Evolutionary conservation across 2,888 invertebrate species (phyloP), one percentile per base, ranked within the genome.

Genomic region (Amaurobius ferox): DNA sequence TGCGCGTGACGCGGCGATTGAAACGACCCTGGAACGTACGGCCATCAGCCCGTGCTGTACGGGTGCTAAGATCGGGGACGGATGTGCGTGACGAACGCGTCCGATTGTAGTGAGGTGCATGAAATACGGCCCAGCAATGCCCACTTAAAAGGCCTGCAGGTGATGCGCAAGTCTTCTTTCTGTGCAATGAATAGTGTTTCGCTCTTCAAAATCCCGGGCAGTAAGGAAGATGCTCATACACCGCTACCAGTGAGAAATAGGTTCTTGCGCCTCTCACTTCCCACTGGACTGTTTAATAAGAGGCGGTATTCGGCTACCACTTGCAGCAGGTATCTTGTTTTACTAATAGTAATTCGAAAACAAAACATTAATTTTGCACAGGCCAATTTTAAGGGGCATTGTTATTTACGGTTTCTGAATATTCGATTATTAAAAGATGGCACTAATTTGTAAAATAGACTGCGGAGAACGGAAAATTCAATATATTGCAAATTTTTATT

Each of bases 251-350:
- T 40, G 9, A 26, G 55, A 48, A 68, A 29, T 11, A 66, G 74
- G 9, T 29, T 74, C 3, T 28, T 61, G 26, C 44, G 66, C n/a
- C 40, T 61, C 13, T 29, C 48, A 16, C 40, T 62, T 2, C 68
- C 74, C 1, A 26, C 29, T n/a, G 32, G 61, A 23, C 28, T 66
- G 7, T 67, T 74, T 19, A 55, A 16, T 6, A 67, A 44, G 30
- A 28, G 80, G 61, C 55, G 80, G 16, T 80, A 70, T 26, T 80
- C 80, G 40, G 80, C 80, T 0, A 55, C 80, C n/a, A 80, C 80
- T n/a, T 80, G 80, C 23, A 80, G 80, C 80, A 80, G 74, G 80
- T 80, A 80, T 48, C 7, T 35, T 9, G 35, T 9, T 35, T 9
- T 9, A 35, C 35, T 7, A n/a, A n/a, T n/a, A n/a, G n/a, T n/a